Evolutionary conservation across 1,140 invertebrate species (phyloP).

Genomic region (Dreissena rostriformis): DNA sequence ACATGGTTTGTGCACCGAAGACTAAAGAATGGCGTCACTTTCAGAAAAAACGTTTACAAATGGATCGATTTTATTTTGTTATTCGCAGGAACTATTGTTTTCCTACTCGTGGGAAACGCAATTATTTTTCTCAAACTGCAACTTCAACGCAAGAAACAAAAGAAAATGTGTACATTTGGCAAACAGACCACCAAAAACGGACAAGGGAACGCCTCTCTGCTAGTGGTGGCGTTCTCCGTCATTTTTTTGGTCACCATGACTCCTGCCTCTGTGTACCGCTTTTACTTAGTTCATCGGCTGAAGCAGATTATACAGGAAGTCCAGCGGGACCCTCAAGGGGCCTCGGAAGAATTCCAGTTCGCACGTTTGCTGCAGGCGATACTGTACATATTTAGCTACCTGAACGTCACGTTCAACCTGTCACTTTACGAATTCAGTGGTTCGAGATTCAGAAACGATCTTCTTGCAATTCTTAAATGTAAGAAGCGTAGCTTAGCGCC

Average conservation of each 20-base stretch:
- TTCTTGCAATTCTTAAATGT: conserved; percentile 5
- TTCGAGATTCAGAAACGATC: conserved; percentile 29
- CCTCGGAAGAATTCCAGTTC: conserved; percentile 33
- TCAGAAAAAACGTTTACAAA: background rate
- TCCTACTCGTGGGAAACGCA: conserved; percentile 27
- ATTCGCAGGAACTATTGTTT: background rate
- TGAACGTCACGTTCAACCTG: conserved; percentile 34
- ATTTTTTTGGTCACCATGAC: conserved; percentile 44
- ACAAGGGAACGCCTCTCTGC: conserved; percentile 6
- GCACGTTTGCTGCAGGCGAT: conserved; percentile 24
- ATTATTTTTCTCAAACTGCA: conserved; percentile 27
- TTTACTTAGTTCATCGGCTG: conserved; percentile 2
- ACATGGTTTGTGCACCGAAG: background rate
- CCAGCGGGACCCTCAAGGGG: background rate
- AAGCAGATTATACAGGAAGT: conserved; percentile 6
- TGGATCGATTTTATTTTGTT: background rate
- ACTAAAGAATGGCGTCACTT: background rate
- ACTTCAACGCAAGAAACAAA: background rate
- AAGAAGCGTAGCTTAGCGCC: too few species aligned
- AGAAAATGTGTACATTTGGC: background rate
- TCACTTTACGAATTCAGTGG: conserved; percentile 46
- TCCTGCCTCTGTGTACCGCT: conserved; percentile 10
- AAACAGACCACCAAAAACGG: background rate
- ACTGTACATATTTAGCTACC: conserved; percentile 38
- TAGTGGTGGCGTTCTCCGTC: conserved; percentile 18